Base-by-base conservation (phyloP, 2,888 invertebrate genomes). In the Trichopoda pennipes region DNA sequence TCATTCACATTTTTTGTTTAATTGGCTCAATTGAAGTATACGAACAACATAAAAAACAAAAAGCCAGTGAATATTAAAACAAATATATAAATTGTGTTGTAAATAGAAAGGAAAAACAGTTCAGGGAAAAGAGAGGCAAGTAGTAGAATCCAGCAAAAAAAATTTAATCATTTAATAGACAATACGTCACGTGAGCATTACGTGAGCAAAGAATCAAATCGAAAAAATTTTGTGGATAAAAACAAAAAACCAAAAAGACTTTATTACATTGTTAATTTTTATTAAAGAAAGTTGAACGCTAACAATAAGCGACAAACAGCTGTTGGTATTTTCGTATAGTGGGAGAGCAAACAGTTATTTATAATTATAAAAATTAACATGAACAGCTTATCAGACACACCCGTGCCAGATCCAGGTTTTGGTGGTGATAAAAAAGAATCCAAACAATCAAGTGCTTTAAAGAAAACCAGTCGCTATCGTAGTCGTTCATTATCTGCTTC, bases 401-500 rank as follows among this genome's bases (percentile, higher is more conserved):
- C 90, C 28, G 87, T 90, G 23, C 90, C 90, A 58, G 90, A 90
- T 86, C 90, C 90, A 21, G 90, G 90, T 17, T 90, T 87, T 61
- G 89, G 86, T 23, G 90, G 87, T 35, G 89, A 89, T 70, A 89
- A 89, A 80, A 84, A 85, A 51, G 84, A 84, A 53, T 17, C 87
- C 0, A 85, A 87, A 32, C 89, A 90, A 87, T 95, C 96, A 3
- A 95, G 96, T 84, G 96, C 96, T 12, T 91, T 96, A 90, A 96
- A 97, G 92, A 96, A 97, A 90, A 95, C 96, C 17, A 96, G 95
- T 86, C 93, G 97, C 69, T 97, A 98, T 90, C 93, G 97, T 72
- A 97, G 97, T 89, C 94, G 98, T 83, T 98, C 98, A 0, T 92
- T 98, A 28, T 98, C 98, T 14, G 98, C 97, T 4, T 98, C 98